Conservation (phyloP, 2,113 vertebrate species). For the Mormyrus lacerda region DNA sequence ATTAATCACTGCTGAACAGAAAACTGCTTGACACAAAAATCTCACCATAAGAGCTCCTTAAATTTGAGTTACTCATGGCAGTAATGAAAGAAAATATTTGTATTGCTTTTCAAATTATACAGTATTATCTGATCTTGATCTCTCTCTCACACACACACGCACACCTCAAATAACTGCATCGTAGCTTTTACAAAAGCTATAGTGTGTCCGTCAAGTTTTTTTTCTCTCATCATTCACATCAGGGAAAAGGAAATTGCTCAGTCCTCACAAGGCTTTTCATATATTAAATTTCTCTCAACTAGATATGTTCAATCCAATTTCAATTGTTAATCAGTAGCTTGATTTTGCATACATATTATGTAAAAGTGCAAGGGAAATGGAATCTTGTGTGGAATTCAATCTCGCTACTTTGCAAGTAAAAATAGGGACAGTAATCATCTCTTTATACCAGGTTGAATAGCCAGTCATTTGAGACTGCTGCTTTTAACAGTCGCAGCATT, state of each 20-base stretch:
- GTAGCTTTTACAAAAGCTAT: neutral
- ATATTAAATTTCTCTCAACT: conserved; percentile 14
- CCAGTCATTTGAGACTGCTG: neutral
- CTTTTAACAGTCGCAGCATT: neutral
- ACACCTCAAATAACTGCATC: neutral
- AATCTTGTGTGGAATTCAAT: neutral
- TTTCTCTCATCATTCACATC: neutral
- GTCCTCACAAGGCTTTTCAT: conserved; percentile 6
- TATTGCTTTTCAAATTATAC: neutral
- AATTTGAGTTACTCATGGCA: neutral
- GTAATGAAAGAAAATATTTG: neutral
- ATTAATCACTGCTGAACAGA: neutral
- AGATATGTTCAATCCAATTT: conserved; percentile 11
- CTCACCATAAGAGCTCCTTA: neutral
- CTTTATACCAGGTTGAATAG: conserved; percentile 5
- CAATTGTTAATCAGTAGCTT: conserved; percentile 13
- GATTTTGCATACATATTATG: conserved; percentile 13
- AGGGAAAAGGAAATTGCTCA: conserved; percentile 4
- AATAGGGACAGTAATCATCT: conserved; percentile 2
- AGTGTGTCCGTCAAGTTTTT: neutral
- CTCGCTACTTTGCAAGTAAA: conserved; percentile 12
- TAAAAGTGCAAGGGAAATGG: neutral
- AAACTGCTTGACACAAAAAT: neutral
- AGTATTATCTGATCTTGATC: neutral
- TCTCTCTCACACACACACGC: neutral